Evolutionary conservation across 2,113 vertebrate species (phyloP).

Genomic region (Gallinago jamesoni): DNA sequence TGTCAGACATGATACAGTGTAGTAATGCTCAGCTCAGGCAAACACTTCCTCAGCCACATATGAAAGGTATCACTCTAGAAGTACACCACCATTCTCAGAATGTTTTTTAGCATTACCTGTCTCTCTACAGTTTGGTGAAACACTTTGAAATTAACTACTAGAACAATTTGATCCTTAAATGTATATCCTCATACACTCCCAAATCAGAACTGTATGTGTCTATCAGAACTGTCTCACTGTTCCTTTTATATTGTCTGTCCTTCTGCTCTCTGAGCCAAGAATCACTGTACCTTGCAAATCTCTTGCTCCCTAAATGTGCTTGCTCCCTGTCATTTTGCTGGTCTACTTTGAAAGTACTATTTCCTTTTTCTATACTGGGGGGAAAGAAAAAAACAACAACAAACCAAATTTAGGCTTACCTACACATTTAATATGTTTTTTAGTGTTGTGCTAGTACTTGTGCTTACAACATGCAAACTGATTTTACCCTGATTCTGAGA

Average conservation of each 20-base stretch:
- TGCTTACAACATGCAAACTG: not conserved
- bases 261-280: not conserved
- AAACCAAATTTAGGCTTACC: not conserved
- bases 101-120: not conserved
- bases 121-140: not conserved
- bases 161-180: not conserved
- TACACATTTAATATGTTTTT: not conserved
- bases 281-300: not conserved
- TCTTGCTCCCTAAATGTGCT: not conserved
- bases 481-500: not conserved
- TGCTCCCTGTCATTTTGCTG: not conserved
- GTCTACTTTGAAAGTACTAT: not conserved
- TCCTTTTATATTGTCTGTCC: not conserved
- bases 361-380: not conserved
- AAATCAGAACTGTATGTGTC: not conserved
- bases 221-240: fast-evolving
- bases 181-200: not conserved
- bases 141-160: not conserved
- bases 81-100: not conserved
- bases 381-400: fast-evolving
- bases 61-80: not conserved
- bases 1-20: fast-evolving
- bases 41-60: not conserved
- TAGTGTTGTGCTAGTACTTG: not conserved
- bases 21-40: not conserved